A percentile compares a stretch with the other conserved stretches of the same genome.
These are phyloP conservation scores for Dione juno DNA, from an alignment of 2,888 invertebrate species.

Conservation along the genomic window DNA sequence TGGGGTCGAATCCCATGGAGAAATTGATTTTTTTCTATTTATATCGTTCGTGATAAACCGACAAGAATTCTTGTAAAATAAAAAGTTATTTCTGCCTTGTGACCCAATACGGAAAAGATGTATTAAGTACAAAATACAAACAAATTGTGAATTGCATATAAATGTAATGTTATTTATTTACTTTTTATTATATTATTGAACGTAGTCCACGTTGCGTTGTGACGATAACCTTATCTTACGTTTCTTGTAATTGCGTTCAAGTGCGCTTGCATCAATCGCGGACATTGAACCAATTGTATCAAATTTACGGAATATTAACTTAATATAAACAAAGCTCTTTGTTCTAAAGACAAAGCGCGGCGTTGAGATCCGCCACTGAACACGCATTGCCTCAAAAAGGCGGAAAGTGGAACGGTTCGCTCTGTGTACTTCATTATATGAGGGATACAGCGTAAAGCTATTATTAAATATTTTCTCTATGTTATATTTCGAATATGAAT, in stretches of 20 bases:
- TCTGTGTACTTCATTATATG: no score
- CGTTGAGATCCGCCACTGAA: no score
- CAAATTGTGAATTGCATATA: neutral
- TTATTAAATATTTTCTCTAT: no score
- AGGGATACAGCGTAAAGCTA: no score
- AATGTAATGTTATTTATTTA: conserved; percentile 5
- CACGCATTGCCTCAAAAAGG: no score
- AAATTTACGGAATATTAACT: conserved; percentile 10
- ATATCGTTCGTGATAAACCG: no score
- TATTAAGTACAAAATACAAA: neutral
- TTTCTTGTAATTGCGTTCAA: neutral
- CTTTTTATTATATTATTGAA: neutral
- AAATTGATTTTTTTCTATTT: no score
- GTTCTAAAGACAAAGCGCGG: neutral
- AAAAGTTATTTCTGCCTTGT: neutral
- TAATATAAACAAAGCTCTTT: conserved; percentile 13
- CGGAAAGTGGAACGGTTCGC: no score
- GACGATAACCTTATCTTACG: conserved; percentile 23
- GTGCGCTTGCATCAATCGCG: conserved; percentile 6
- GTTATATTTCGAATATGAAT: no score
- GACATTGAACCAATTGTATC: conserved; percentile 24
- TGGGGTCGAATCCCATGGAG: no score
- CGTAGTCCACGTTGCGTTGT: neutral
- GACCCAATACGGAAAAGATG: neutral
- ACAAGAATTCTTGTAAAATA: no score